phyloP scores from a whole-genome alignment of 2,797 vertebrate species.

The Dryobates pubescens region DNA sequence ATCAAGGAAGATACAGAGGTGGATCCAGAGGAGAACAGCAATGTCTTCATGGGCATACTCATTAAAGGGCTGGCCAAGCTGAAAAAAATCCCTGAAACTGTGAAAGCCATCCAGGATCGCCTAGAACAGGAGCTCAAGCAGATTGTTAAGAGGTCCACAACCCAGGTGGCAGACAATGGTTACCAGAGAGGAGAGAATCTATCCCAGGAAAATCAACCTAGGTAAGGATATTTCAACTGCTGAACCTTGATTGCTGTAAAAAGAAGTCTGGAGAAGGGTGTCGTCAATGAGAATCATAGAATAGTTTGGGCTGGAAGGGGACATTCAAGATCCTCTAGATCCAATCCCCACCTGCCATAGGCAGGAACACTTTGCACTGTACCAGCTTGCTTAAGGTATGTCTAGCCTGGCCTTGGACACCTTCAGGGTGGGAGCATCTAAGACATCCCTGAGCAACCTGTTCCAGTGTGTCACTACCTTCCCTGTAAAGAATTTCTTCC shows the following conservation, averaged over 20 bases:
- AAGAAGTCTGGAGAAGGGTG: background rate
- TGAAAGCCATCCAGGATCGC: conserved; percentile 94
- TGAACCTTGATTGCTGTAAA: background rate
- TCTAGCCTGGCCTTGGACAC: too few relatives aligned
- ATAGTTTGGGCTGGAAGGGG: too few relatives aligned
- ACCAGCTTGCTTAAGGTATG: too few relatives aligned
- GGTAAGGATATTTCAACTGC: conserved; percentile 70
- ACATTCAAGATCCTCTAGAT: too few relatives aligned
- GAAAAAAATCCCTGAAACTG: conserved; percentile 93
- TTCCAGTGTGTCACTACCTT: too few relatives aligned
- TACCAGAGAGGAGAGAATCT: conserved; percentile 94
- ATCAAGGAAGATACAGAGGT: conserved; percentile 86
- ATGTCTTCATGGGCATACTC: conserved; percentile 95
- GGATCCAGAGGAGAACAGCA: conserved; percentile 95
- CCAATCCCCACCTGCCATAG: too few relatives aligned
- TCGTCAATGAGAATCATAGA: too few relatives aligned
- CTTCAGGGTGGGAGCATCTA: too few relatives aligned
- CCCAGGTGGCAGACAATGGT: conserved; percentile 93
- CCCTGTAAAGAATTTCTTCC: too few relatives aligned
- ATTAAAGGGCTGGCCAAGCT: conserved; percentile 95
- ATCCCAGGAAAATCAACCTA: conserved; percentile 91
- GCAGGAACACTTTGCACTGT: too few relatives aligned
- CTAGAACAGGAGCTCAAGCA: conserved; percentile 96
- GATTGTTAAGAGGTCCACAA: conserved; percentile 97
- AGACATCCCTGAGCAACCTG: too few relatives aligned